phyloP scores from a whole-genome alignment of 1,140 invertebrate species.

The Phymorhynchus buccinoides region DNA sequence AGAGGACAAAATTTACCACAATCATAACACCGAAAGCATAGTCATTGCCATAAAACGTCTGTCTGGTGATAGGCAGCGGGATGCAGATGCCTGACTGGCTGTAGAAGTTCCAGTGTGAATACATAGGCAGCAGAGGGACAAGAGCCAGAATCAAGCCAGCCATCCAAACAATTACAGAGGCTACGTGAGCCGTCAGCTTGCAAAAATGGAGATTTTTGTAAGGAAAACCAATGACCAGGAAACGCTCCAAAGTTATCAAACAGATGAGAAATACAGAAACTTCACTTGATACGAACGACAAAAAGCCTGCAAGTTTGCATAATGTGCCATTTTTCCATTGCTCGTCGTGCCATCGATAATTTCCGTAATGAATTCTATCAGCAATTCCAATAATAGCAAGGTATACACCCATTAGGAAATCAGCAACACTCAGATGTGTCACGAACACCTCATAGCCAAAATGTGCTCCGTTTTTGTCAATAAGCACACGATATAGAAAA shows the following conservation, averaged over 20 bases:
- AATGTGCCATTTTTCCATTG: slow-evolving; percentile 46
- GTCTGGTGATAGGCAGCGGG: slow-evolving; percentile 43
- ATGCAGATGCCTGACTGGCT: slow-evolving; percentile 46
- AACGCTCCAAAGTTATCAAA: slow-evolving; percentile 55
- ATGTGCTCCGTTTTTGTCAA: background rate
- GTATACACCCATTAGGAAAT: slow-evolving; percentile 63
- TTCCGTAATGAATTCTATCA: slow-evolving; percentile 50
- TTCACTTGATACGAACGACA: slow-evolving; percentile 56
- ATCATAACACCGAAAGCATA: slow-evolving; percentile 47
- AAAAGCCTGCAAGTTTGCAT: slow-evolving; percentile 59
- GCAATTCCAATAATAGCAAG: slow-evolving; percentile 56
- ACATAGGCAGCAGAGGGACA: slow-evolving; percentile 35
- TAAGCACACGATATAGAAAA: slow-evolving; percentile 40
- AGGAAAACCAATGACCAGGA: slow-evolving; percentile 54
- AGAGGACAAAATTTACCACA: slow-evolving; percentile 45
- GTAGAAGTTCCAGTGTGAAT: slow-evolving; percentile 19
- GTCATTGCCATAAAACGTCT: slow-evolving; percentile 41
- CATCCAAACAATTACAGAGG: slow-evolving; percentile 37
- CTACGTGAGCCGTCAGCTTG: slow-evolving; percentile 20
- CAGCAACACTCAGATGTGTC: slow-evolving; percentile 54
- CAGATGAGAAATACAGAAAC: slow-evolving; percentile 50
- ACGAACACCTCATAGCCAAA: slow-evolving; percentile 43
- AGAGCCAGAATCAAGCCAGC: slow-evolving; percentile 39
- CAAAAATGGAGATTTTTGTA: slow-evolving; percentile 35
- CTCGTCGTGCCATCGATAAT: slow-evolving; percentile 49